Evolutionary conservation across 2,113 vertebrate species (phyloP).

Genomic region (Tachysurus fulvidraco): DNA sequence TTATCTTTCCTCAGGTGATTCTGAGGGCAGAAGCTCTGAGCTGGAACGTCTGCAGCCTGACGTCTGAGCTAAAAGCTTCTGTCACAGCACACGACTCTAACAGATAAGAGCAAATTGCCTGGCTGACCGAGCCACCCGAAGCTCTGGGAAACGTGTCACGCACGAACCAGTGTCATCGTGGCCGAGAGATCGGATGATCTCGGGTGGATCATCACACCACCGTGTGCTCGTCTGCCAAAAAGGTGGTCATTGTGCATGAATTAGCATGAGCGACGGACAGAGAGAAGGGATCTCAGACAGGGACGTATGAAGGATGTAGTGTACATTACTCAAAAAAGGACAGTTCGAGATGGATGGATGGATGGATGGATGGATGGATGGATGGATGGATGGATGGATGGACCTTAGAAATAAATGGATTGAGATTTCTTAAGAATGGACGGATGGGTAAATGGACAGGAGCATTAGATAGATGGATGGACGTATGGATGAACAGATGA

Average conservation of each 20-base stretch:
- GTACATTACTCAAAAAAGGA: neutral
- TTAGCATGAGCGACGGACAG: too few relatives aligned
- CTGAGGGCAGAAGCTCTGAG: conserved; percentile 5
- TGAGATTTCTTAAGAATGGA: too few relatives aligned
- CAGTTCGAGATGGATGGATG: neutral
- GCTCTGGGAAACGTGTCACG: neutral
- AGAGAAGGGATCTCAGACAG: neutral
- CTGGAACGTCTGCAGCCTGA: conserved; percentile 15
- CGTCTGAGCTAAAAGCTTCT: conserved; percentile 15
- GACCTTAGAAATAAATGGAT: too few relatives aligned
- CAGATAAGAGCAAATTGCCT: conserved; percentile 29
- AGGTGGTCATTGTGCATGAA: neutral
- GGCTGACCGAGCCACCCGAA: neutral
- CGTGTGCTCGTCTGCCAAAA: neutral
- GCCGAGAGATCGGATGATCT: neutral
- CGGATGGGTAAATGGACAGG: neutral
- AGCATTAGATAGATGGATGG: neutral
- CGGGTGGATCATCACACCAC: neutral
- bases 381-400: neutral
- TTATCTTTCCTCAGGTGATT: conserved; percentile 12
- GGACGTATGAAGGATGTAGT: neutral
- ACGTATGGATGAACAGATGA: neutral
- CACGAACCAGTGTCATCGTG: neutral
- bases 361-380: neutral
- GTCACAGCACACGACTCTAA: conserved; percentile 13